Evolutionary conservation across 2,888 invertebrate genomes (phyloP).

Genomic region (Andrena flavipes): DNA sequence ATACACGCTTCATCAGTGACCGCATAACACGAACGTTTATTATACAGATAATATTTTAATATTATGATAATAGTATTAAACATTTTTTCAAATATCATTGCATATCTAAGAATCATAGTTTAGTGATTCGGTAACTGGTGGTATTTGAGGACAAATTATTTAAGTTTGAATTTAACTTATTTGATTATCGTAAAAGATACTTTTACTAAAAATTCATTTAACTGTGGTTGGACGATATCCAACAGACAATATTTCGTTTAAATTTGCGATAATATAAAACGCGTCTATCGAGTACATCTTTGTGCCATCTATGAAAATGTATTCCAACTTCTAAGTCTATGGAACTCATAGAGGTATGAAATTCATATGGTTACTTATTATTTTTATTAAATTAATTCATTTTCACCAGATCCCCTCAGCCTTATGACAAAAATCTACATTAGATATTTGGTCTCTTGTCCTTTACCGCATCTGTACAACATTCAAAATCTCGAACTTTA

Average conservation of each 20-base stretch:
- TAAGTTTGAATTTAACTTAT: neutral
- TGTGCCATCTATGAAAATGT: conserved; percentile 23
- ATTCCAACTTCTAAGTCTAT: neutral
- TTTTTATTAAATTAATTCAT: too few relatives aligned
- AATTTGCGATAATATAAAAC: neutral
- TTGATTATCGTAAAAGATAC: neutral
- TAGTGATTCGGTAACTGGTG: too few relatives aligned
- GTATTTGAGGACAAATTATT: neutral
- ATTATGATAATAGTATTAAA: too few relatives aligned
- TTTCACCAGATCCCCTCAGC: too few relatives aligned
- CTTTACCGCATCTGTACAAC: neutral
- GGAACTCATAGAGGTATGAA: too few relatives aligned
- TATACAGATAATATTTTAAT: too few relatives aligned
- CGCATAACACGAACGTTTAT: too few relatives aligned
- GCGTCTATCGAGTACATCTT: conserved; percentile 14
- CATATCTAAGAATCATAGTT: too few relatives aligned
- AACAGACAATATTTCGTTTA: neutral
- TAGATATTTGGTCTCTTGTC: neutral
- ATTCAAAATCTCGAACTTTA: neutral
- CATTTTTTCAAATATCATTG: too few relatives aligned
- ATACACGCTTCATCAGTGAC: too few relatives aligned
- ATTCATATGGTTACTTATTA: neutral
- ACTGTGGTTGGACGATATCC: neutral
- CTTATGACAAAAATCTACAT: neutral
- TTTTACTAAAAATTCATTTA: neutral